phyloP scores from a whole-genome alignment of 30 jellyfish, hydroid and myxozoan genomes.

The Sanderia malayensis region DNA sequence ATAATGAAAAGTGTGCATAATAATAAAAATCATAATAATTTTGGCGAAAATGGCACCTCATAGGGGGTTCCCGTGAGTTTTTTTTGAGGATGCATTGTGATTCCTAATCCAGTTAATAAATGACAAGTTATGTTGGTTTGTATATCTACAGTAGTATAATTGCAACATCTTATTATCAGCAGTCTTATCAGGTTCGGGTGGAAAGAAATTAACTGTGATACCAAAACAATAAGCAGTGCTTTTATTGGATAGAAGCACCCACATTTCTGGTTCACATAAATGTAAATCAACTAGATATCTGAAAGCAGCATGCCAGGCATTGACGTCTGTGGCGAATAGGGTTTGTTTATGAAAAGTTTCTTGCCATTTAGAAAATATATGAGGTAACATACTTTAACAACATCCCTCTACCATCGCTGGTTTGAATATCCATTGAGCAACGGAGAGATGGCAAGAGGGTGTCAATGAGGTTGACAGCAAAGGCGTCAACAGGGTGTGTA shows the following conservation, averaged over 20 bases:
- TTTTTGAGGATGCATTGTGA: too few species aligned
- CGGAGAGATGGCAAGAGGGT: constrained; percentile 1
- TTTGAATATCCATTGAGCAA: constrained; percentile 27
- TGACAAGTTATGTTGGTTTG: neutral
- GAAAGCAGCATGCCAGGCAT: constrained; percentile 17
- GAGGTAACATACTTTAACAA: constrained; percentile 23
- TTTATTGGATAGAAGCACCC: too few species aligned
- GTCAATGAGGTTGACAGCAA: neutral
- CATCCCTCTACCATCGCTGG: constrained; percentile 25
- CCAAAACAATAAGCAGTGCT: too few species aligned
- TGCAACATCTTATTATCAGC: constrained; percentile 3
- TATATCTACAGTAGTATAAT: neutral
- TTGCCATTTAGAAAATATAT: constrained; percentile 25
- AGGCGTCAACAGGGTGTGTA: neutral
- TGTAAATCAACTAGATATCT: neutral
- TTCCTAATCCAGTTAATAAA: neutral
- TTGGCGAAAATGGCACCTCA: too few species aligned
- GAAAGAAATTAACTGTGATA: too few species aligned
- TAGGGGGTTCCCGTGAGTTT: too few species aligned
- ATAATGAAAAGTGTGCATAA: too few species aligned
- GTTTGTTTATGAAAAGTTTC: constrained; percentile 13
- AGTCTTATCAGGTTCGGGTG: too few species aligned
- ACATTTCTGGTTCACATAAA: constrained; percentile 37
- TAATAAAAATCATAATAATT: too few species aligned
- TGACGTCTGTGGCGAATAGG: neutral